Conservation (phyloP, 2,888 invertebrate genomes). For the Slavum lentiscoides region DNA sequence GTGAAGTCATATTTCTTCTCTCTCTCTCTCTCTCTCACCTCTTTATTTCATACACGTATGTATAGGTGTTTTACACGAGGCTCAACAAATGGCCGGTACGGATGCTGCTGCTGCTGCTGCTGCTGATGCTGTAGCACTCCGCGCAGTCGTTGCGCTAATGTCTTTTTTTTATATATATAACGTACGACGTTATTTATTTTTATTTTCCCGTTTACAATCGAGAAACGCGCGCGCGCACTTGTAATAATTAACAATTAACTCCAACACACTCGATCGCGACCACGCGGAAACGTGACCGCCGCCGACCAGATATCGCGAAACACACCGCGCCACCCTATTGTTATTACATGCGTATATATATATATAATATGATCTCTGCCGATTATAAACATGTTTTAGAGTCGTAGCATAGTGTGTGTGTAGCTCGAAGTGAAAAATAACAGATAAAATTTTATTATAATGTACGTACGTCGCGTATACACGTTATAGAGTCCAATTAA, state of each 20-base stretch:
- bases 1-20: constrained; percentile 29
- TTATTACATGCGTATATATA: not conserved
- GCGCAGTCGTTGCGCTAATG: constrained; percentile 18
- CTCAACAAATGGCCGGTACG: constrained; percentile 35
- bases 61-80: constrained; percentile 33
- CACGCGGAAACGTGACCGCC: constrained; percentile 50
- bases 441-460: too few species aligned
- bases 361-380: constrained; percentile 24
- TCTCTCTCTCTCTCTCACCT: not conserved
- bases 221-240: constrained; percentile 28
- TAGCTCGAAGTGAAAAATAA: too few species aligned
- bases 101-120: not conserved
- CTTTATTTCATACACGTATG: not conserved
- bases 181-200: not conserved
- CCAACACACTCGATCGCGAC: constrained; percentile 49
- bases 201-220: constrained; percentile 1
- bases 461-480: too few species aligned
- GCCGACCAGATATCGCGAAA: not conserved
- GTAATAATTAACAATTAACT: constrained; percentile 52
- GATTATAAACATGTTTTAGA: constrained; percentile 48
- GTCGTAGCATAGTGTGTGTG: constrained; percentile 6
- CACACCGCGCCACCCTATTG: constrained; percentile 18
- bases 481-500: too few species aligned
- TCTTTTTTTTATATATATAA: not conserved
- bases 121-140: constrained; percentile 7